Base-by-base conservation (phyloP, 2,113 vertebrate genomes). In the Ophthalmolycus amberensis region DNA sequence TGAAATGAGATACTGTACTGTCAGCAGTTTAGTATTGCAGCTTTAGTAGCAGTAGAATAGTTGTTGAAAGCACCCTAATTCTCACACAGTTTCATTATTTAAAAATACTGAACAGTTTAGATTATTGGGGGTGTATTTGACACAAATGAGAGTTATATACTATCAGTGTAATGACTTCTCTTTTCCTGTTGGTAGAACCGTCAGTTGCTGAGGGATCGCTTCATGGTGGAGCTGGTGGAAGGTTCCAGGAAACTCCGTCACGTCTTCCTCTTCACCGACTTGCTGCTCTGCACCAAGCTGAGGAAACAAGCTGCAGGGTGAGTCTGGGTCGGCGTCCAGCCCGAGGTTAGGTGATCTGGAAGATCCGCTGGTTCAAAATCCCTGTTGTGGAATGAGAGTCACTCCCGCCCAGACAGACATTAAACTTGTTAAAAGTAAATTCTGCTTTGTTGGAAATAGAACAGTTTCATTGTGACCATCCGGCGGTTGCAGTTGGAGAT, bases 181-280 rank as follows among this genome's bases (percentile, higher is more conserved):
- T 12, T 66, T 29, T 78, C 70, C 56, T 71, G 40, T 58, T 44
- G 73, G 3, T 91, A 99, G 98, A 95, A 98, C 89, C 96, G 97
- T 48, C 97, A 99, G 94, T 95, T 99, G 75, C 92, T 99, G 83
- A 97, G 97, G 90, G 98, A 99, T 93, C 95, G 97, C 81, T 99
- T 99, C 93, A 97, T 99, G 97, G 98, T 99, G 91, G 98, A 99
- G 92, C 94, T 99, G 83, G 96, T 99, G 6, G 98, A 99, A 84
- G 97, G 97, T 1, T 95, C 97, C 88, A 96, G 98, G 83, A 99
- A 99, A 80, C 96, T 99, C 1, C 97, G 98, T 15, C 98, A 99
- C 0, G 95, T 99, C 91, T 99, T 99, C 92, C 97, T 99, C 58
- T 99, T 99, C 91, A 98, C 97, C 0, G 97, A 99, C 87, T 94